phyloP scores from a whole-genome alignment of 2,113 vertebrate species.

The Rafetus swinhoei region DNA sequence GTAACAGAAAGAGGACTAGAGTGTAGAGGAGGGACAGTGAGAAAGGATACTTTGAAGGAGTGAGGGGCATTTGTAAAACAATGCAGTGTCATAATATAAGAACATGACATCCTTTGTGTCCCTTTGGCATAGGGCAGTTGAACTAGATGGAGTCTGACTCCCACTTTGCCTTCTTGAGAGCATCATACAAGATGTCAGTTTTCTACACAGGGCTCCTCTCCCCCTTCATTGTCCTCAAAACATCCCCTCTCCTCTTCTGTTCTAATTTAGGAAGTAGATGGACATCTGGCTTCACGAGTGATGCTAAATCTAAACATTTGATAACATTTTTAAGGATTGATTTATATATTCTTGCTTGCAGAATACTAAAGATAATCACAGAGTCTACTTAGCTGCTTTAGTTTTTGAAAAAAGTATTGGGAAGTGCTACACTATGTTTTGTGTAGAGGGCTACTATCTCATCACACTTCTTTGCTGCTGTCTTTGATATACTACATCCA shows the following conservation, averaged over 20 bases:
- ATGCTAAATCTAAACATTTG: neutral
- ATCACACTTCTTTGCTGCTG: neutral
- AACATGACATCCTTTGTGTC: neutral
- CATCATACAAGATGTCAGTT: neutral
- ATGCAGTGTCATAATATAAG: neutral
- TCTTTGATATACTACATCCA: neutral
- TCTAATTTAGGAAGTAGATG: neutral
- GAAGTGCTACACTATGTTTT: neutral
- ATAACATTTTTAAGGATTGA: neutral
- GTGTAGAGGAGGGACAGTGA: neutral
- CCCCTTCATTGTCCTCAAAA: neutral
- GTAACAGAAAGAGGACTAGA: fast-evolving
- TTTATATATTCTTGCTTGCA: neutral
- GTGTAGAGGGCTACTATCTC: neutral
- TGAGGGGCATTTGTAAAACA: neutral
- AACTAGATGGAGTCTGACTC: neutral
- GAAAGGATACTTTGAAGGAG: neutral
- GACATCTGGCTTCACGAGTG: neutral
- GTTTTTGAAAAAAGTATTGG: fast-evolving
- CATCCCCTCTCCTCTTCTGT: neutral
- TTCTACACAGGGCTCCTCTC: neutral
- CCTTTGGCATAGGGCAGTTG: neutral
- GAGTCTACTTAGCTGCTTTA: neutral
- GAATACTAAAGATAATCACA: neutral
- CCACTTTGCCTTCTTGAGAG: neutral